Evolutionary conservation across 2,113 vertebrate genomes (phyloP), one percentile per base, ranked within the genome.

Genomic region (Semnornis frantzii): DNA sequence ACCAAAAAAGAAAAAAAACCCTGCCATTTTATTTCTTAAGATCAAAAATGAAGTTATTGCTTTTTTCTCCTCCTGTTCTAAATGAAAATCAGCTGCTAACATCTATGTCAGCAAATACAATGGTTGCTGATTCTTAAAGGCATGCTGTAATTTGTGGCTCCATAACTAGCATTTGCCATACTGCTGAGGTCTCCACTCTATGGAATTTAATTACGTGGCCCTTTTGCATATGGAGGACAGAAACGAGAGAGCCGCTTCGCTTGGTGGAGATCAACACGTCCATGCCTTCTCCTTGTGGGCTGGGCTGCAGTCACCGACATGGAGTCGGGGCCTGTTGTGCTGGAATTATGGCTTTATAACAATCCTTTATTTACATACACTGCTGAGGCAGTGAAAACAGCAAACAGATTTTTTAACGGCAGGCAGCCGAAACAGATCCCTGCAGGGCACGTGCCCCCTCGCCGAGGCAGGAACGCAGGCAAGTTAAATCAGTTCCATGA

Each of bases 291-390:
- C 86, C 94, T 90, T 73, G 89, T 71, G 91, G 96, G 89, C 92
- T 95, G 94, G 92, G 95, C 95, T 96, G 95, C 77, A 94, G 84
- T 83, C 93, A 82, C 94, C 2, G 2, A 88, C 37, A 54, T 85
- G 87, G 54, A 94, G 96, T 95, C 97, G 97, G 92, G 97, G 96
- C 92, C 97, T 92, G 96, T 23, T 96, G 95, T 84, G 60, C 14
- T 91, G 94, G 96, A 98, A 96, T 98, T 94, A 98, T 71, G 96
- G 96, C 93, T 95, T 97, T 97, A 93, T 97, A 98, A 97, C 95
- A 93, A 96, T 94, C 94, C 94, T 96, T 97, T 98, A 98, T 98
- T 98, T 98, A 98, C 97, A 97, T 96, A 97, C 87, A 96, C 92
- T 97, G 98, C 98, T 98, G 98, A 98, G 96, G 96, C 95, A 97